Base-by-base conservation (phyloP, 2,888 invertebrate genomes). In the Apamea epomidion region DNA sequence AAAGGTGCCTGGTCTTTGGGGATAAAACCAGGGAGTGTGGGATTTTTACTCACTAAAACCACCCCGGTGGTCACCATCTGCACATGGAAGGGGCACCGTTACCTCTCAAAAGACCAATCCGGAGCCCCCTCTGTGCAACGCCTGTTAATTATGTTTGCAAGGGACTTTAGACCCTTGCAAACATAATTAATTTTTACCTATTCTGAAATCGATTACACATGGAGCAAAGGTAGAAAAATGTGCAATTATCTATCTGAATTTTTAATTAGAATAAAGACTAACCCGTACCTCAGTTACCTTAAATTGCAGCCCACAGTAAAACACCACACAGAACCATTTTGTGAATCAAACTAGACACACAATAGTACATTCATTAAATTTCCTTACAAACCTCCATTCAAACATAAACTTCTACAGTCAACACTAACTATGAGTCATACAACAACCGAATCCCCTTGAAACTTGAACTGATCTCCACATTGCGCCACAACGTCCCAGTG, bases 401-500 rank as follows among this genome's bases (percentile, higher is more conserved):
- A 51, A 51, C 25, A 68, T 6, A 48, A 70, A 76, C 18, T 42
- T 60, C 4, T 8, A 69, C 21, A 14, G 18, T 48, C 48, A 54
- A 68, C 6, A n/a, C 37, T 54, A 72, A 68, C 42, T 64, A 42
- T 54, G 48, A 73, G 45, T 73, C 48, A 62, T 69, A 84, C 25
- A 60, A 67, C 51, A 68, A 42, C 32, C 18, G 14, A 71, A 71
- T 70, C n/a, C 62, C 73, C 76, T 77, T 73, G 45, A 75, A 84
- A 70, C 68, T 78, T 64, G 71, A 71, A 69, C 80, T 68, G 32
- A 75, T 64, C 81, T 79, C 70, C 29, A 74, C 65, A 69, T 80
- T 83, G 83, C 82, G 72, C 48, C 68, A 78, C 75, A 75, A 78
- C 84, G 81, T 82, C 80, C 85, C 82, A 84, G 81, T 84, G 85